Evolutionary conservation across 2,113 vertebrate species (phyloP), one percentile per base, ranked within the genome.

Genomic region (Triplophysa dalaica): DNA sequence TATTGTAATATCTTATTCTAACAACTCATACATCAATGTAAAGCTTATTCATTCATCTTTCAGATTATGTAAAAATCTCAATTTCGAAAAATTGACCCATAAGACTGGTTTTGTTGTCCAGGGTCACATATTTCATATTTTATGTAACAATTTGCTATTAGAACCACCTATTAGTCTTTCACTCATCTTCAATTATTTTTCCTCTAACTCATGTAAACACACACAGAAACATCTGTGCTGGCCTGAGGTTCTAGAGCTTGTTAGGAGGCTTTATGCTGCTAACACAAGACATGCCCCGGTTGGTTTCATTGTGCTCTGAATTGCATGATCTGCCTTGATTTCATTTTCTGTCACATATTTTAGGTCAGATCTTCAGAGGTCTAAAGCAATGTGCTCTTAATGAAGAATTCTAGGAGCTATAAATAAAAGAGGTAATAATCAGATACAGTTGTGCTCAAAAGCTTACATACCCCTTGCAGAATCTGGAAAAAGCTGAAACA

Each of bases 401-500:
- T 7, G 33, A 38, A 26, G 26, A 7, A 26, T 22, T 62, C 45
- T 62, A 11, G 21, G 67, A 79, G 58, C 38, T 72, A 79, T 70
- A 63, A 52, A 70, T 81, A 62, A 61, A 41, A 70, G 43, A 48
- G 60, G 60, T 9, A 60, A 61, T 66, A 26, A 17, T 26, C 22
- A 63, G 66, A 24, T 24, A 24, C 24, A 24, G 24, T 24, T 24
- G 24, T 24, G 24, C 24, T 24, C 24, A 24, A 24, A 24, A 24
- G 24, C 2, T 24, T 24, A 24, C 24, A 24, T 24, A 24, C 24
- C 24, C 24, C 24, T 24, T 24, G 24, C 24, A 24, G 24, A 24
- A 24, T 24, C 24, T 24, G 24, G 1, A 24, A 24, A 24, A 24
- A 24, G 24, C 24, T 24, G 24, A 24, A 24, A 24, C 24, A 24